A percentile compares a stretch with the other conserved stretches of the same genome.
These are phyloP conservation scores for Rhopilema esculentum DNA, from an alignment of 30 jellyfish, hydroid and myxozoan species.

Conservation along the genomic window DNA sequence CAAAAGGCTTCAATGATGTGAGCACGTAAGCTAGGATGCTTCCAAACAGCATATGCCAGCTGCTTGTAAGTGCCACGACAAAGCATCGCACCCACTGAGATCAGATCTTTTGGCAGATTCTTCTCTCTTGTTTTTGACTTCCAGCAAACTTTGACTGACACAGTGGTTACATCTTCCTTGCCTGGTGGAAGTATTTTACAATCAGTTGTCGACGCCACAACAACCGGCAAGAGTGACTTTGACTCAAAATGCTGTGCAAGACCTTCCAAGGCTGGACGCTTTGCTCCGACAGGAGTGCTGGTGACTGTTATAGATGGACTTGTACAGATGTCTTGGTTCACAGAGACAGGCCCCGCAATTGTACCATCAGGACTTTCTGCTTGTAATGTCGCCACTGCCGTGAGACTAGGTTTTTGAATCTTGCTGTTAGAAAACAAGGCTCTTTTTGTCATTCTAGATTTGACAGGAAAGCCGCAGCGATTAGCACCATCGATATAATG, in stretches of 20 bases:
- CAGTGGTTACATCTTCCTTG: not conserved
- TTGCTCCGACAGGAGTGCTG: not conserved
- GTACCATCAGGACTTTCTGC: not conserved
- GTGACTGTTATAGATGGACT: not conserved
- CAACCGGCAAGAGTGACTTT: not conserved
- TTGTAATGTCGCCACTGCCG: not conserved
- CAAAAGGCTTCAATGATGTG: slow-evolving; percentile 12
- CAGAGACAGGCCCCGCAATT: not conserved
- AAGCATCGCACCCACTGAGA: not conserved
- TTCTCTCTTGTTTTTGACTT: not conserved
- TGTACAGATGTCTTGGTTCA: not conserved
- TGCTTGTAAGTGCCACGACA: slow-evolving; percentile 9
- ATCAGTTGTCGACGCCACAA: no score
- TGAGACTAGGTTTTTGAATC: not conserved
- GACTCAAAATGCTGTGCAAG: not conserved
- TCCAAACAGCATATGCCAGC: slow-evolving; percentile 39
- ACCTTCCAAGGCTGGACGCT: not conserved
- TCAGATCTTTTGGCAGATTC: not conserved
- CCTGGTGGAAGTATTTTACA: not conserved
- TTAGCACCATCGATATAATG: not conserved
- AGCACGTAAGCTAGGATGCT: slow-evolving; percentile 4
- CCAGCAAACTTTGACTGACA: not conserved
- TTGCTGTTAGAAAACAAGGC: not conserved
- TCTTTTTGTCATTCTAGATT: not conserved
- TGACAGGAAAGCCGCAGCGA: not conserved